Evolutionary conservation across 2,888 invertebrate species (phyloP), one percentile per base, ranked within the genome.

Genomic region (Drosophila koepferae): DNA sequence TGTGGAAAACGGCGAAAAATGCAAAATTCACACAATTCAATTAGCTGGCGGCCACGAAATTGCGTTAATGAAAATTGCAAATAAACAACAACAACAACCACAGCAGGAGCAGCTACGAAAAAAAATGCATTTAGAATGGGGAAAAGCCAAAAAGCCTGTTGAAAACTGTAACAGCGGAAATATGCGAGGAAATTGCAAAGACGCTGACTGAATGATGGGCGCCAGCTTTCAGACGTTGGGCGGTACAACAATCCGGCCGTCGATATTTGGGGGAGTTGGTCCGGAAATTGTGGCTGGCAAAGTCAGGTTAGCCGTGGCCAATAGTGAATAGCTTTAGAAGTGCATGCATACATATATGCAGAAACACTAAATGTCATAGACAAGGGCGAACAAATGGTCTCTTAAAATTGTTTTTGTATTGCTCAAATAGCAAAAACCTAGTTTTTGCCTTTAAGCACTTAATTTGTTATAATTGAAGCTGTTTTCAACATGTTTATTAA

Each of bases 171-270:
- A 81, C 83, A 81, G 86, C 91, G 91, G 91, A 91, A 91, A 91
- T 91, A 91, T 91, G 86, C 84, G 85, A 90, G 91, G 91, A 91
- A 91, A 91, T 91, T 91, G 91, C 90, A 77, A 92, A 89, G 84
- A 80, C 82, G 85, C 66, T 78, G 88, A 88, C 74, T 73, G 81
- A 74, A 48, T 59, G 74, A 68, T 78, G 64, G 61, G 64, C 68
- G 51, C 49, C 20, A 36, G 53, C 49, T 62, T 53, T 44, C 31
- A 41, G 40, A 55, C 40, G 55, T 34, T 28, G 44, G 54, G 56
- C 38, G 48, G 44, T 23, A 28, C 64, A 59, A 44, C 31, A 43
- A 59, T 23, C 28, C 54, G 34, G 34, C 14, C 66, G 80, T 82
- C 63, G 65, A 68, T 70, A 70, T 41, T 49, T 51, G 20, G 20